phyloP scores from a whole-genome alignment of 30 jellyfish, hydroid and myxozoan genomes.

The Nemopilema nomurai region DNA sequence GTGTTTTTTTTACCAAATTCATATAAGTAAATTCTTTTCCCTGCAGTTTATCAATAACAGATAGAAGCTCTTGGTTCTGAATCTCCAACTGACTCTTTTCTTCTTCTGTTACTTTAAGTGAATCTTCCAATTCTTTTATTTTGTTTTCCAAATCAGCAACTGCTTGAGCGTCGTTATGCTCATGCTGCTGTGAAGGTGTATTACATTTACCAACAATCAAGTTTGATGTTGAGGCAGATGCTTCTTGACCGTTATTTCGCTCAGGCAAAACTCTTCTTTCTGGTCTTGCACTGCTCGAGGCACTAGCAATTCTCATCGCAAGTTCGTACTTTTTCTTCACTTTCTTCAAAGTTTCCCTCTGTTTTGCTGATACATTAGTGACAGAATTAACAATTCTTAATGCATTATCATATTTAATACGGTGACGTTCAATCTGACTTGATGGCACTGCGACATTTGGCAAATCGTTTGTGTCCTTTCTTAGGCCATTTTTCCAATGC shows the following conservation, averaged over 20 bases:
- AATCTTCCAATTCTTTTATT: not conserved
- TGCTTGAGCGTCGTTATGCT: constrained; percentile 1
- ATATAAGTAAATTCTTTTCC: not conserved
- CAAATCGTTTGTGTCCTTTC: no score
- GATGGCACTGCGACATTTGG: no score
- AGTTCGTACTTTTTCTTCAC: constrained; percentile 27
- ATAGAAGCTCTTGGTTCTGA: not conserved
- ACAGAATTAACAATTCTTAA: not conserved
- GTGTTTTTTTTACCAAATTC: constrained; percentile 1
- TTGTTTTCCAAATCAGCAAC: constrained; percentile 1
- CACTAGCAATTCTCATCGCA: constrained; percentile 12
- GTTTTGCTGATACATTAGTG: constrained; percentile 14
- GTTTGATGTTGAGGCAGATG: constrained; percentile 3
- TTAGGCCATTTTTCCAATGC: no score
- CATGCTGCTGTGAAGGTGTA: not conserved
- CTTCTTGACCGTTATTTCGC: not conserved
- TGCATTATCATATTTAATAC: not conserved
- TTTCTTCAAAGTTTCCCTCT: constrained; percentile 32
- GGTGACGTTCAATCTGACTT: not conserved
- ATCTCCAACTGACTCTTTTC: constrained; percentile 2
- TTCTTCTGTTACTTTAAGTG: no score
- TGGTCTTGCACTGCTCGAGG: no score
- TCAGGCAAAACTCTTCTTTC: not conserved
- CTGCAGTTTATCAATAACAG: not conserved
- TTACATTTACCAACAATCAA: not conserved